These are phyloP conservation scores for Chirona hameri DNA, from an alignment of 2,888 invertebrate species.

Conservation along the genomic window DNA sequence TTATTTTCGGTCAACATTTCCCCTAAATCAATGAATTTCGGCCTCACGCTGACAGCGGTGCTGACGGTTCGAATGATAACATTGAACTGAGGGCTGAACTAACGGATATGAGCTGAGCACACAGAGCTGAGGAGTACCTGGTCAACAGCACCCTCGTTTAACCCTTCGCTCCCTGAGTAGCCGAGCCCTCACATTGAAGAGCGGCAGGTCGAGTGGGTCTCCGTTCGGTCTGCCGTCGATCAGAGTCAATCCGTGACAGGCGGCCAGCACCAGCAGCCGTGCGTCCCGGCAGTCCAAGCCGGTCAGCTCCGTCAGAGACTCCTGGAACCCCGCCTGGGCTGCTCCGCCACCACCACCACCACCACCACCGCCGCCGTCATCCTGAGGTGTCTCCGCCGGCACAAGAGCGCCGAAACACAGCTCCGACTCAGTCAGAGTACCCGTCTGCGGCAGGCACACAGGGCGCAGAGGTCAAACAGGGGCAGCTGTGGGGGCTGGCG, in stretches of 20 bases:
- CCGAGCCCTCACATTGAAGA: conserved; percentile 44
- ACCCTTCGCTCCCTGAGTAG: too few relatives aligned
- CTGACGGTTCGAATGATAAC: too few relatives aligned
- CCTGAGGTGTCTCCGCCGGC: conserved; percentile 29
- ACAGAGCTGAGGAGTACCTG: too few relatives aligned
- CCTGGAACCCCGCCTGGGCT: conserved; percentile 27
- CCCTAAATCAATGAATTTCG: too few relatives aligned
- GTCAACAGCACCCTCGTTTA: too few relatives aligned
- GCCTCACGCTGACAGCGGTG: too few relatives aligned
- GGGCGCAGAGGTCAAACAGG: conserved; percentile 27
- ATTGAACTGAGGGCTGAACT: too few relatives aligned
- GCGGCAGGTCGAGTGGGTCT: conserved; percentile 52
- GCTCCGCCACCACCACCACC: too few relatives aligned
- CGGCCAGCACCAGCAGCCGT: conserved; percentile 48
- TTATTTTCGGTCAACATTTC: too few relatives aligned
- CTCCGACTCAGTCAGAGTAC: conserved; percentile 42
- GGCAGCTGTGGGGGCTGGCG: neutral
- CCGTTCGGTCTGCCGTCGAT: conserved; percentile 49
- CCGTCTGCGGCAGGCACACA: conserved; percentile 43
- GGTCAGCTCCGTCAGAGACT: conserved; percentile 38
- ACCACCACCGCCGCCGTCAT: too few relatives aligned
- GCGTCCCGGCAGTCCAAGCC: conserved; percentile 37
- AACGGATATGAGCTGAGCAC: too few relatives aligned
- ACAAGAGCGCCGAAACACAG: conserved; percentile 41
- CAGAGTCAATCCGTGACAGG: conserved; percentile 51